Evolutionary conservation across 1,140 invertebrate species (phyloP).

Genomic region (Xylocopa sonorina): DNA sequence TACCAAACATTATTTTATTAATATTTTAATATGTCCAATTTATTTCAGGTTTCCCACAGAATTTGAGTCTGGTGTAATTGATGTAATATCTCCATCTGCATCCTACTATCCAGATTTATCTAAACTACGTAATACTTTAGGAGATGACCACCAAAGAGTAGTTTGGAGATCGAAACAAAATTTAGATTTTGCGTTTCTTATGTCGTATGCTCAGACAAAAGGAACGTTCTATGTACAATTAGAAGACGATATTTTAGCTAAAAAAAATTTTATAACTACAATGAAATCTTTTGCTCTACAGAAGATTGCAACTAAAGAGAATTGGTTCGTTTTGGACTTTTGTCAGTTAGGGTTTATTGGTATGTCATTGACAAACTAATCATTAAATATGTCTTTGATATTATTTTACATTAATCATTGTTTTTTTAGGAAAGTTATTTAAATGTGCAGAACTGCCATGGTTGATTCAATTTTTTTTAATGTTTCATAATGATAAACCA

Average conservation of each 20-base stretch:
- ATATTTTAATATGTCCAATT: slow-evolving; percentile 8
- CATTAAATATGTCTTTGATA: background rate
- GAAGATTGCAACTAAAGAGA: slow-evolving; percentile 87
- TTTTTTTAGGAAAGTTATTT: slow-evolving; percentile 93
- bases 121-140: slow-evolving; percentile 89
- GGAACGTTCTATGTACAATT: slow-evolving; percentile 93
- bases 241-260: slow-evolving; percentile 97
- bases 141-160: slow-evolving; percentile 94
- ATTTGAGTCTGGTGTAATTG: slow-evolving; percentile 91
- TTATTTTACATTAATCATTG: slow-evolving; percentile 18
- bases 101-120: slow-evolving; percentile 95
- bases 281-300: slow-evolving; percentile 95
- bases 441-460: slow-evolving; percentile 93
- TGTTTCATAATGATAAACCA: slow-evolving; percentile 98
- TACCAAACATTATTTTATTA: slow-evolving; percentile 24
- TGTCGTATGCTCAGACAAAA: slow-evolving; percentile 95
- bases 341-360: slow-evolving; percentile 96
- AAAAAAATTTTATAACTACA: slow-evolving; percentile 90
- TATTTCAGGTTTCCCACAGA: slow-evolving; percentile 88
- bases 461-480: slow-evolving; percentile 96
- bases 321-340: slow-evolving; percentile 97
- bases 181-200: slow-evolving; percentile 96
- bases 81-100: slow-evolving; percentile 92
- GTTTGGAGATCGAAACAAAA: slow-evolving; percentile 98
- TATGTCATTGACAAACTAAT: slow-evolving; percentile 67